Evolutionary conservation across 2,797 vertebrate genomes (phyloP), one percentile per base, ranked within the genome.

Genomic region (Gallirallus australis): DNA sequence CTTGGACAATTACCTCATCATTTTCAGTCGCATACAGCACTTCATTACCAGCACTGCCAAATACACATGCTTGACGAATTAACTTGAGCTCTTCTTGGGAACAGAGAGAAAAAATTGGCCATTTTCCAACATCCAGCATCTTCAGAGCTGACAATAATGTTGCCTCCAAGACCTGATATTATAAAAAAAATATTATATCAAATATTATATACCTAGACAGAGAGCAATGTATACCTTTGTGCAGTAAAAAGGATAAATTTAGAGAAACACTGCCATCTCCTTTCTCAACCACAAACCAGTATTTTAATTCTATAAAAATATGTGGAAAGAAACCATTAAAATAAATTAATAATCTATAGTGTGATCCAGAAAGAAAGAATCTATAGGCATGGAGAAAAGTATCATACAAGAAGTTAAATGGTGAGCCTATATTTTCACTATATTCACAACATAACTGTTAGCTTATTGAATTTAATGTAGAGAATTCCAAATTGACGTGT

Each of bases 91-190:
- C 99, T 96, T 99, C 99, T 71, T 99, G 99, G 92, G 99, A 99
- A 96, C 99, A 99, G 78, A 99, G 99, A 56, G 99, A 99, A 98
- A 99, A 99, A 95, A 99, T 99, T 19, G 99, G 99, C 99, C 99
- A 99, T 97, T 99, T 99, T 90, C 99, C 99, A 97, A 99, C 98
- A 98, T 99, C 99, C 98, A 99, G 97, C 99, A 99, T 99, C 96
- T 98, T 99, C 98, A 98, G 83, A 25, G 97, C 96, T n/a, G 97
- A 97, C 57, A 96, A 64, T 61, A 97, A 90, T 0, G 94, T 96
- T 89, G 96, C 93, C 64, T 94, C 94, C 85, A 97, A 84, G 64
- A 96, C 85, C 97, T 98, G 82, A 65, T 88, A 91, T 96, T 81
- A 82, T 3, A 85, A 92, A 85, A 94, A 93, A 65, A 45, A 42